A percentile compares a stretch with the other conserved stretches of the same genome.
phyloP scores from a whole-genome alignment of 2,797 vertebrate genomes.

The Characodon lateralis region DNA sequence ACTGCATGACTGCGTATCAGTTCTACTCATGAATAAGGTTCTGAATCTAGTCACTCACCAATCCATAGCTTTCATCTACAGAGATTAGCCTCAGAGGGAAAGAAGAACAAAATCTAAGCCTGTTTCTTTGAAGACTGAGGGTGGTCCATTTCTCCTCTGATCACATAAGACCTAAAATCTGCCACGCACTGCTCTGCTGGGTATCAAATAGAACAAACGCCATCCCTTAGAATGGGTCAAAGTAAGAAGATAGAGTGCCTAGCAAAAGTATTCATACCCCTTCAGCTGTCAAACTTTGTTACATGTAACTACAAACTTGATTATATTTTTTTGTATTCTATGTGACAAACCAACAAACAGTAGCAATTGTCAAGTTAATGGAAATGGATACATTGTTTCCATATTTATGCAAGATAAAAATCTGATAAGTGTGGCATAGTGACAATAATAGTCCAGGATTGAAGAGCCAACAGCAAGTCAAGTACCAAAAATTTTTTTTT shows the following conservation, averaged over 20 bases:
- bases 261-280: not conserved
- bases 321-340: not conserved
- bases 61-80: constrained; percentile 16
- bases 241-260: not conserved
- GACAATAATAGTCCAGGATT: no score
- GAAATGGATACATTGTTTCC: not conserved
- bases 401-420: not conserved
- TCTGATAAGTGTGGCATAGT: not conserved
- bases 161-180: constrained; percentile 29
- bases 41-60: constrained; percentile 28
- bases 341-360: no score
- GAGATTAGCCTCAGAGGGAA: constrained; percentile 29
- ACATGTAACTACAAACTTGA: not conserved
- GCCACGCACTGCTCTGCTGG: constrained; percentile 3
- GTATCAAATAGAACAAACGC: constrained; percentile 19
- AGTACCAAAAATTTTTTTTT: no score
- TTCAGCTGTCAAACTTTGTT: not conserved
- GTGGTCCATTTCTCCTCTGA: constrained; percentile 32
- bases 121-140: constrained; percentile 46
- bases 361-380: not conserved
- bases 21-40: constrained; percentile 24
- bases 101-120: constrained; percentile 22
- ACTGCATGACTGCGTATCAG: not conserved
- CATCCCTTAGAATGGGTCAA: constrained; percentile 17
- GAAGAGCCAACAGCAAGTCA: no score